Evolutionary conservation across 2,113 vertebrate genomes (phyloP).

Genomic region (Engystomops pustulosus): DNA sequence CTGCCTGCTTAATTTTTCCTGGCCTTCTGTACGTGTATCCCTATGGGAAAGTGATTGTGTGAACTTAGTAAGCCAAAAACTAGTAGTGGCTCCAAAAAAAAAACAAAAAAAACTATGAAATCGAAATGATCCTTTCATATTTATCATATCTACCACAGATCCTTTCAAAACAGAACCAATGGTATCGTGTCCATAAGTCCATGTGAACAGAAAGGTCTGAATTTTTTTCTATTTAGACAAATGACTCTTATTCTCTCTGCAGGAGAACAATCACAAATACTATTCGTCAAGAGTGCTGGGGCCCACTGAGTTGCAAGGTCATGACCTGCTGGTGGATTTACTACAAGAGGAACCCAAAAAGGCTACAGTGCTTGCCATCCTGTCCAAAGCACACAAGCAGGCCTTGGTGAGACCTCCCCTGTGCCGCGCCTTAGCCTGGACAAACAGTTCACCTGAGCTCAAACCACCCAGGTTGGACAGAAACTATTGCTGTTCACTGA

Average conservation of each 20-base stretch:
- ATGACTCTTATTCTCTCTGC: background rate
- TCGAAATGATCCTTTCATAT: too few relatives aligned
- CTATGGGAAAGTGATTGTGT: too few relatives aligned
- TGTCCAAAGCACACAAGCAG: slow-evolving; percentile 91
- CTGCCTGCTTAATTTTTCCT: too few relatives aligned
- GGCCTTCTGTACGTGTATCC: too few relatives aligned
- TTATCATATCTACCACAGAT: too few relatives aligned
- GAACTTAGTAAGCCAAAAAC: too few relatives aligned
- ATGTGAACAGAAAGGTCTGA: too few relatives aligned
- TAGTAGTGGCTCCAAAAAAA: too few relatives aligned
- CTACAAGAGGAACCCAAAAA: slow-evolving; percentile 75
- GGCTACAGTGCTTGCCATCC: slow-evolving; percentile 84
- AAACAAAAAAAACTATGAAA: too few relatives aligned
- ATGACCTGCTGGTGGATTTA: slow-evolving; percentile 86
- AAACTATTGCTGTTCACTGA: background rate
- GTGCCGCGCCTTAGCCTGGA: background rate
- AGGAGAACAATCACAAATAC: slow-evolving; percentile 91
- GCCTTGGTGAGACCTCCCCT: slow-evolving; percentile 82
- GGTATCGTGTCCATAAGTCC: too few relatives aligned
- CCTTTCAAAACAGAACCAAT: too few relatives aligned
- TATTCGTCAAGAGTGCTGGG: slow-evolving; percentile 85
- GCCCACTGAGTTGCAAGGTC: slow-evolving; percentile 72
- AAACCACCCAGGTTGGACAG: background rate
- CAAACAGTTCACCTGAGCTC: background rate
- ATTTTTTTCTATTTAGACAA: background rate